These are phyloP conservation scores for Centroberyx gerrardi DNA, from an alignment of 2,797 vertebrate species.

Conservation along the genomic window DNA sequence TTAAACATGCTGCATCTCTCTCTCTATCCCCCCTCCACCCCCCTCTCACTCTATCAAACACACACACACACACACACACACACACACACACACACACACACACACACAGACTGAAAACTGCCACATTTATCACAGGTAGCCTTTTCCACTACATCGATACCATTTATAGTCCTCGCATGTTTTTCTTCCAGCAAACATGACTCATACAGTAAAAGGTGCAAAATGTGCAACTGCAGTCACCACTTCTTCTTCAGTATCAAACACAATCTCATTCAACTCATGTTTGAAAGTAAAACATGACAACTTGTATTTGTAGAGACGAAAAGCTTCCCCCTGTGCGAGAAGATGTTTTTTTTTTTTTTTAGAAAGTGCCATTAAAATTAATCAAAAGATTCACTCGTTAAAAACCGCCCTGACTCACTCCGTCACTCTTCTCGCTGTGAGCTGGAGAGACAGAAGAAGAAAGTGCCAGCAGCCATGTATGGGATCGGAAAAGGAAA, in stretches of 20 bases:
- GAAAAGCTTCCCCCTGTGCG: conserved; percentile 35
- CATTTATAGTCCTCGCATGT: conserved; percentile 40
- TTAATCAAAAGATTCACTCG: conserved; percentile 77
- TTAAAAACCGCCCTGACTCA: conserved; percentile 70
- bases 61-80: conserved; percentile 6
- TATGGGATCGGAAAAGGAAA: conserved; percentile 63
- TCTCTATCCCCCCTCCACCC: background rate
- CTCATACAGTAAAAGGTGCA: conserved; percentile 30
- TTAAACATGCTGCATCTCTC: conserved; percentile 5
- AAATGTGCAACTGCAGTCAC: conserved; percentile 26
- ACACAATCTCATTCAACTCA: conserved; percentile 25
- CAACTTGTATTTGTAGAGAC: conserved; percentile 35
- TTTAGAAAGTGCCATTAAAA: conserved; percentile 77
- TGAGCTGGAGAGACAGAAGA: conserved; percentile 67
- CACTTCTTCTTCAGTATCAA: conserved; percentile 26
- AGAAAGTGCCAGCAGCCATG: conserved; percentile 72
- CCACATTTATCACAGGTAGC: conserved; percentile 21
- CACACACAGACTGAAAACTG: conserved; percentile 5
- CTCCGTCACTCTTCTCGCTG: conserved; percentile 57
- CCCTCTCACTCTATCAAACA: background rate
- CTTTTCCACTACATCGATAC: conserved; percentile 30
- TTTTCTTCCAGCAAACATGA: conserved; percentile 31
- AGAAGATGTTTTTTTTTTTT: conserved; percentile 19
- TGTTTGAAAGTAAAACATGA: conserved; percentile 31
- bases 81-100: conserved; percentile 1